Percentiles rank a stretch among this genome's conserved stretches.
phyloP scores from a whole-genome alignment of 2,797 vertebrate species.

The Aldrovandia affinis region DNA sequence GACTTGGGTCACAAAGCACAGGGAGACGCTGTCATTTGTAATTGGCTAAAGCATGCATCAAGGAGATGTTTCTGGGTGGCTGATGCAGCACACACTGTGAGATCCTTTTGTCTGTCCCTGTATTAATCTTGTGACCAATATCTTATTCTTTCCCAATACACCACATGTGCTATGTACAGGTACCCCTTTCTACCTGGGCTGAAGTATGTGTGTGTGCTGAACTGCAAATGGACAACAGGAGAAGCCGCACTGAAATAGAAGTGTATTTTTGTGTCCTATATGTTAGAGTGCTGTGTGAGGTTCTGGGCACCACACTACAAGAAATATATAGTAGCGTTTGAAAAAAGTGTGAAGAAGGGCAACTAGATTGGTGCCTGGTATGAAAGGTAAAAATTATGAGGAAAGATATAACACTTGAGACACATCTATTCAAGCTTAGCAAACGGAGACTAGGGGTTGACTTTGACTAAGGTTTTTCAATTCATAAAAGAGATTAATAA shows the following conservation, averaged over 20 bases:
- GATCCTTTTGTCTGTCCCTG: background rate
- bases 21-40: background rate
- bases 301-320: too few relatives aligned
- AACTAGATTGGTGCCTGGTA: too few relatives aligned
- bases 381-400: too few relatives aligned
- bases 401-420: too few relatives aligned
- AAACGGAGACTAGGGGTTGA: too few relatives aligned
- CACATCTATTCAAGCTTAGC: too few relatives aligned
- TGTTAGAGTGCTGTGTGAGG: too few relatives aligned
- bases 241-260: background rate
- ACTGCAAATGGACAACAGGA: slow-evolving; percentile 9
- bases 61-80: background rate
- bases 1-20: background rate
- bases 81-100: background rate
- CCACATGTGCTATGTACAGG: background rate
- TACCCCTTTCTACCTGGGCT: background rate
- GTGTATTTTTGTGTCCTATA: background rate
- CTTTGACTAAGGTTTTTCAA: too few relatives aligned
- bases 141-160: background rate
- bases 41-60: background rate
- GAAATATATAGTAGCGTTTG: too few relatives aligned
- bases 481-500: too few relatives aligned
- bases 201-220: background rate
- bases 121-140: too few relatives aligned
- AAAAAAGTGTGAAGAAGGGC: too few relatives aligned